phyloP scores from a whole-genome alignment of 2,888 invertebrate species.

The Trilocha varians region DNA sequence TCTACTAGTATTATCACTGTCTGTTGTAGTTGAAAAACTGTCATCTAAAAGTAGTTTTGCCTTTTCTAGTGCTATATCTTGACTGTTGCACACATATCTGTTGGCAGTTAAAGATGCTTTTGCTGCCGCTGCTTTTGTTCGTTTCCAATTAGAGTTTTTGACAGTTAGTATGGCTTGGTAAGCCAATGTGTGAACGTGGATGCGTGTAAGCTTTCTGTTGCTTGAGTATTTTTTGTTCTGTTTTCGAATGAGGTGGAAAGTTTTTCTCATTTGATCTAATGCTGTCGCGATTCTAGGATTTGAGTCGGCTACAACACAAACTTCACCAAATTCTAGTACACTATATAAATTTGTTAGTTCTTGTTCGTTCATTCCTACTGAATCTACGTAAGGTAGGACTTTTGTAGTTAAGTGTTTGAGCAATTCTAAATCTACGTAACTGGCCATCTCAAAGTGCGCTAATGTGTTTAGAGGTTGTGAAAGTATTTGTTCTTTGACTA shows the following conservation, averaged over 20 bases:
- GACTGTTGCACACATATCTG: conserved; percentile 84
- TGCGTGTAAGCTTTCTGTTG: conserved; percentile 77
- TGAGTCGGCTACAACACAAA: conserved; percentile 83
- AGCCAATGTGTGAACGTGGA: conserved; percentile 91
- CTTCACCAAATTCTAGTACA: conserved; percentile 78
- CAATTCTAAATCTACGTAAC: conserved; percentile 82
- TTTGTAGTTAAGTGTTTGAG: conserved; percentile 77
- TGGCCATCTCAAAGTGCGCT: conserved; percentile 91
- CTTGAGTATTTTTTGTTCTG: conserved; percentile 50
- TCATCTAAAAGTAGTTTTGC: conserved; percentile 82
- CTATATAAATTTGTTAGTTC: conserved; percentile 85
- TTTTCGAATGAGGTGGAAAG: conserved; percentile 71
- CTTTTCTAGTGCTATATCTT: conserved; percentile 65
- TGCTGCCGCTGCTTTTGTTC: conserved; percentile 84
- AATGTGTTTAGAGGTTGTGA: conserved; percentile 73
- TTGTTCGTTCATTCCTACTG: conserved; percentile 92
- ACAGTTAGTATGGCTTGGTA: conserved; percentile 87
- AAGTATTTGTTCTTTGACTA: conserved; percentile 78
- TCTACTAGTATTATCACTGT: conserved; percentile 63
- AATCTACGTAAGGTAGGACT: conserved; percentile 83
- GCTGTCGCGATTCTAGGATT: conserved; percentile 86
- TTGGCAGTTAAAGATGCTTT: conserved; percentile 88
- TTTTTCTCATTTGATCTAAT: conserved; percentile 84
- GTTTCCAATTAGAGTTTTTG: conserved; percentile 80
- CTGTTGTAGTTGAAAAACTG: conserved; percentile 83